These are phyloP conservation scores for pig (Sus scrofa) DNA, from an alignment of 2,113 vertebrate species.

Conservation along the genomic window T2T-Sscrofa CM000812.6:213959501-213960000, in stretches of 20 bases:
- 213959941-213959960: background rate
- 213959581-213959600: background rate
- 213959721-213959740: background rate
- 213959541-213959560: background rate
- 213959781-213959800: background rate
- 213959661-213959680: background rate
- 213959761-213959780: background rate
- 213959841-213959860: background rate
- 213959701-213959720: background rate
- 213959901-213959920: background rate
- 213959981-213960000: background rate
- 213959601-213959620: background rate
- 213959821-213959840: background rate
- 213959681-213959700: background rate
- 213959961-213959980: background rate
- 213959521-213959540: background rate
- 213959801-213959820: background rate
- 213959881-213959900: background rate
- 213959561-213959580: background rate
- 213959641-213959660: background rate
- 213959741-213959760: background rate
- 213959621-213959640: background rate
- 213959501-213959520: background rate
- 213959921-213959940: background rate
- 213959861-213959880: background rate